Conservation (phyloP, 2,113 vertebrate genomes). For the Cavia porcellus region DNA sequence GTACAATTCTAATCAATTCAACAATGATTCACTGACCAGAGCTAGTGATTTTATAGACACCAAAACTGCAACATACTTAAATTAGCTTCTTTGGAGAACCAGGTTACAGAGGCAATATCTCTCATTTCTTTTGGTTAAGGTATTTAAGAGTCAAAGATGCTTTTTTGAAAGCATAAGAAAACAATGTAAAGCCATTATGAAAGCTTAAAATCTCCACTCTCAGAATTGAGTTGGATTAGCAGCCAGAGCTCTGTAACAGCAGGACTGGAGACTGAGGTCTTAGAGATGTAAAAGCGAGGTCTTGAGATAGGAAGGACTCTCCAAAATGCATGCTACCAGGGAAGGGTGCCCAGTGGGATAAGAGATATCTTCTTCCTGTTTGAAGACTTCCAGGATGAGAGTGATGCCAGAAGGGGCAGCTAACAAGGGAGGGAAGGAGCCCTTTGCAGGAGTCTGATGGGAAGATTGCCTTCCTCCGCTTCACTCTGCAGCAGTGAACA, state of each 20-base stretch:
- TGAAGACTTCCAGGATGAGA: not conserved
- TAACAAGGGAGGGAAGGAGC: not conserved
- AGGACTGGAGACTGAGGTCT: not conserved
- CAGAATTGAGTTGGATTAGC: not conserved
- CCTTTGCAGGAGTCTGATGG: not conserved
- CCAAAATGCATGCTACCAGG: not conserved
- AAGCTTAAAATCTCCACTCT: not conserved
- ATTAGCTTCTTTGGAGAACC: not conserved
- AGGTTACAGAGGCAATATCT: not conserved
- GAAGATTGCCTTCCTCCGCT: not conserved
- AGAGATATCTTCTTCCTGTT: not conserved
- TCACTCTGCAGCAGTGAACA: not conserved
- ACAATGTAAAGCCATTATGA: not conserved
- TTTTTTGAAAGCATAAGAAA: not conserved
- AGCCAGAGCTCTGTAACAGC: not conserved
- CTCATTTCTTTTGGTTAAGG: not conserved
- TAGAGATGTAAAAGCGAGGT: not conserved
- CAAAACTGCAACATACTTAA: not conserved
- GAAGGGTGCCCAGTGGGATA: fast-evolving
- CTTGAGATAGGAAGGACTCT: not conserved
- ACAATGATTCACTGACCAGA: not conserved
- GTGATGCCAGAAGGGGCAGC: not conserved
- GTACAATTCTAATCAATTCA: fast-evolving
- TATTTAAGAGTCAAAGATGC: not conserved
- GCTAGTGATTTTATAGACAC: not conserved